These are phyloP conservation scores for Drosophila triauraria DNA, from an alignment of 1,140 invertebrate genomes.

Conservation along the genomic window DNA sequence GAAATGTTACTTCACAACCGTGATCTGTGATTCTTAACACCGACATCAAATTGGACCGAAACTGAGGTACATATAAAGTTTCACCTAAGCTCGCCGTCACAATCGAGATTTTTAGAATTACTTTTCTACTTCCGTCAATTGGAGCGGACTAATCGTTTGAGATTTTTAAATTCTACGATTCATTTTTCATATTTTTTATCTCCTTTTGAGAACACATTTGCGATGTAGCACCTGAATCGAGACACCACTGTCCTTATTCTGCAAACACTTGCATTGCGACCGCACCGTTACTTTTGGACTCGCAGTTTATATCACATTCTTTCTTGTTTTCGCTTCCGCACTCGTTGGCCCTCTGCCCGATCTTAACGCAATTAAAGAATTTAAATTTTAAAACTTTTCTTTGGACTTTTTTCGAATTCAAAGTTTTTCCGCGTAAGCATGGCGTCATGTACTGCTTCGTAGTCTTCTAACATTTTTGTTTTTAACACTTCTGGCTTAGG, in stretches of 20 bases:
- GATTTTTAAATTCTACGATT: conserved; percentile 3
- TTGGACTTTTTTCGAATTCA: not conserved
- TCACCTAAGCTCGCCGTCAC: not conserved
- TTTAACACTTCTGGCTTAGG: not conserved
- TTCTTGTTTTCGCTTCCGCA: not conserved
- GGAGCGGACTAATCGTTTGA: not conserved
- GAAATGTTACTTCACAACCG: conserved; percentile 3
- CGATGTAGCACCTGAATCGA: conserved; percentile 30
- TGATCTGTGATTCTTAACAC: conserved; percentile 3
- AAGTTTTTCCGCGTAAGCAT: not conserved
- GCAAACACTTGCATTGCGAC: not conserved
- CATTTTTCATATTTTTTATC: conserved; percentile 5
- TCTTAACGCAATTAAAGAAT: not conserved
- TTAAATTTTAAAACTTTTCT: not conserved
- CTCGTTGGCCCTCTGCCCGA: conserved; percentile 3
- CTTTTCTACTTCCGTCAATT: not conserved
- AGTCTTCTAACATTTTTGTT: not conserved
- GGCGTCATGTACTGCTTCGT: not conserved
- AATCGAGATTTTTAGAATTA: not conserved
- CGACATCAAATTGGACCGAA: too few species aligned
- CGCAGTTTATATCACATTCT: too few species aligned
- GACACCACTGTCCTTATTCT: conserved; percentile 19
- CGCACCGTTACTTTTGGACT: too few species aligned
- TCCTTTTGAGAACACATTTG: conserved; percentile 33
- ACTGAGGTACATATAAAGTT: not conserved